A percentile compares a stretch with the other conserved stretches of the same genome.
Conservation (phyloP, 2,888 invertebrate species). For the Bedellia somnulentella region DNA sequence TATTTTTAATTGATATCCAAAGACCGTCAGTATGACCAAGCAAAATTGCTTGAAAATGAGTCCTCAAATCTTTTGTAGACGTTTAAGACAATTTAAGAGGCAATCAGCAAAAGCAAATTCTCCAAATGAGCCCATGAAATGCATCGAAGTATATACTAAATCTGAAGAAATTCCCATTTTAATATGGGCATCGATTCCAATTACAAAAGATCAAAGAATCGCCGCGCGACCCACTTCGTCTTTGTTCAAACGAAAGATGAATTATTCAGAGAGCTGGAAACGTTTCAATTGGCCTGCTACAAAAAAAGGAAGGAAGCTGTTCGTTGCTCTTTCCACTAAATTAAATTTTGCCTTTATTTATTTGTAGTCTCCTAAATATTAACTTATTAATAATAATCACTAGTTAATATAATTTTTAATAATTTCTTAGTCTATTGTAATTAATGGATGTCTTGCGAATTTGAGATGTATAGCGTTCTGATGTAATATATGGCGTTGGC, state of each 20-base stretch:
- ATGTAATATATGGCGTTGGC: conserved; percentile 35
- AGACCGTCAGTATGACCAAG: too few species aligned
- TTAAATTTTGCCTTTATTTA: conserved; percentile 43
- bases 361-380: too few species aligned
- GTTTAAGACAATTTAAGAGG: too few species aligned
- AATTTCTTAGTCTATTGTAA: neutral
- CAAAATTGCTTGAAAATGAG: too few species aligned
- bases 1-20: too few species aligned
- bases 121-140: too few species aligned
- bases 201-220: conserved; percentile 63
- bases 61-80: too few species aligned
- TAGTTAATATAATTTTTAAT: neutral
- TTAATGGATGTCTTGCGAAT: too few species aligned
- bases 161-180: conserved; percentile 58
- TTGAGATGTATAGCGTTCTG: too few species aligned
- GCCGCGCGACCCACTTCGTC: conserved; percentile 60
- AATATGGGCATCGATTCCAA: conserved; percentile 63
- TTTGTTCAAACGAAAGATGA: conserved; percentile 62
- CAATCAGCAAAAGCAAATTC: too few species aligned
- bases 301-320: conserved; percentile 49
- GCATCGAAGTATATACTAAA: too few species aligned
- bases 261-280: conserved; percentile 62
- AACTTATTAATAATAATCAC: neutral
- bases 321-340: conserved; percentile 58
- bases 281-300: conserved; percentile 62